phyloP scores from a whole-genome alignment of 2,797 vertebrate species.

The Gobionotothen gibberifrons region DNA sequence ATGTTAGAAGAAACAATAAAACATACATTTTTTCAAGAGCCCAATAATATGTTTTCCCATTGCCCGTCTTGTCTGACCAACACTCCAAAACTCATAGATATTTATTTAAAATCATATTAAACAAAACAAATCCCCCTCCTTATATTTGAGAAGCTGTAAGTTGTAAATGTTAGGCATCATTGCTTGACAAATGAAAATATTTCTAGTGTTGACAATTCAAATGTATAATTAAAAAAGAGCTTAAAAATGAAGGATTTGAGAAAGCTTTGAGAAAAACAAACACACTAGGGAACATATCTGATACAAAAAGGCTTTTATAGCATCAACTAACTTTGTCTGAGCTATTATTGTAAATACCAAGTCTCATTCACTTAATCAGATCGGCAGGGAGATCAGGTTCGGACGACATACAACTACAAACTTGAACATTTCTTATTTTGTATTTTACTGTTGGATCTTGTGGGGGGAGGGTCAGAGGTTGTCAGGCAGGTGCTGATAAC shows the following conservation, averaged over 20 bases:
- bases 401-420: too few relatives aligned
- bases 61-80: not conserved
- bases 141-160: too few relatives aligned
- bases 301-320: not conserved
- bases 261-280: not conserved
- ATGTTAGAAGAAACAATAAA: not conserved
- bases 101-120: not conserved
- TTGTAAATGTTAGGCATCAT: not conserved
- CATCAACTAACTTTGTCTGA: not conserved
- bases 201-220: not conserved
- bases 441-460: not conserved
- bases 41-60: not conserved
- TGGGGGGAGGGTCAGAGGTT: conserved; percentile 22
- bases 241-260: not conserved
- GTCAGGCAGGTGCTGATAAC: conserved; percentile 26
- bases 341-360: not conserved
- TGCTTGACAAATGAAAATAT: not conserved
- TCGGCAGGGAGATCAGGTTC: too few relatives aligned
- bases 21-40: not conserved
- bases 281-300: not conserved
- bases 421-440: not conserved
- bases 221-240: not conserved
- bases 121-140: not conserved
- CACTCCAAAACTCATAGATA: not conserved
- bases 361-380: too few relatives aligned